Base-by-base conservation (phyloP, 2,888 invertebrate genomes). In the Minunthozetes semirufus region DNA sequence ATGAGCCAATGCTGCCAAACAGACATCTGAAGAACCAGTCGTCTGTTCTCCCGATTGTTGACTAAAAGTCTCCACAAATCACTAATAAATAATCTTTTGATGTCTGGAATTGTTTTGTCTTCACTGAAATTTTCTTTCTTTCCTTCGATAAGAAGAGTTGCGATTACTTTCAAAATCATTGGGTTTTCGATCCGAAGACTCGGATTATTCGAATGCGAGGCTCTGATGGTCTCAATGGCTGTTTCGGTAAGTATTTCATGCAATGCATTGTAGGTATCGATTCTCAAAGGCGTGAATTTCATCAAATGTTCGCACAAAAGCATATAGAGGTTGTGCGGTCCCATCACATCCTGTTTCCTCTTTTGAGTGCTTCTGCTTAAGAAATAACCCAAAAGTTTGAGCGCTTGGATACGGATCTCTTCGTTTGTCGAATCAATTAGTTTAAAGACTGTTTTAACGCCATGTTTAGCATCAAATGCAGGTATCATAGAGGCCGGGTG, bases 1-100 rank as follows among this genome's bases (percentile, higher is more conserved):
- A 99, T 98, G 15, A 99, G 87, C 99, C 99, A 99, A 82, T 96
- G 98, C 84, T 88, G 85, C 99, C 99, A 99, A 0, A 99, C 99
- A 0, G 98, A 98, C 99, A 99, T 99, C 85, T 99, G 99, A 59
- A 99, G 86, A 17, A 99, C 95, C 0, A 78, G 68, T 53, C 77
- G 71, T 72, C 98, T 85, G 84, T 99, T 99, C 83, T 99, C 99
- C 17, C 96, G 87, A 83, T 95, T 97, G 83, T 95, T 95, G 82
- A 94, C 94, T 85, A 98, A 98, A 75, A 99, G 85, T 72, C 95
- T 85, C n/a, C 97, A 97, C 91, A 99, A 94, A 83, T 99, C 99
- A 0, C 95, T 93, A 8, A 99, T 88, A 84, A 99, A 99, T 72
- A 94, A 86, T 82, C 94, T 94, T 80, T 84, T 83, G 6, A 77